A percentile compares a stretch with the other conserved stretches of the same genome.
phyloP scores from a whole-genome alignment of 2,797 vertebrate species.

The Spinus pinus region DNA sequence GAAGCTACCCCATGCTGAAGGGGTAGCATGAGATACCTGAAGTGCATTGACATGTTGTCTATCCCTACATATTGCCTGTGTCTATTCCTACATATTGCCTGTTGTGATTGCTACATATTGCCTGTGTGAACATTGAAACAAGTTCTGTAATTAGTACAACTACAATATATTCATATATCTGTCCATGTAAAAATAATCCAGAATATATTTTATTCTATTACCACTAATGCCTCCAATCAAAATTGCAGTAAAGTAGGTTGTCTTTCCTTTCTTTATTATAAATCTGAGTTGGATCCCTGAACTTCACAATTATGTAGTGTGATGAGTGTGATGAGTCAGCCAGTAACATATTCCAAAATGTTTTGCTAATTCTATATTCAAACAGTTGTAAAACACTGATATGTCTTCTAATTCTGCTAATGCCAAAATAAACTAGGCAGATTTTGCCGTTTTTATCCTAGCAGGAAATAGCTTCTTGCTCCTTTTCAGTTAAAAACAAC shows the following conservation, averaged over 20 bases:
- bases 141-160: background rate
- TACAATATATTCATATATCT: background rate
- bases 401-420: background rate
- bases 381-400: slow-evolving; percentile 13
- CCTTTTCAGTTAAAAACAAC: background rate
- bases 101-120: background rate
- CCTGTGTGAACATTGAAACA: background rate
- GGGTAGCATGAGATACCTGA: background rate
- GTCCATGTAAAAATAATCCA: background rate
- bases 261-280: background rate
- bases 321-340: background rate
- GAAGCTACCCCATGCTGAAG: background rate
- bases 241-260: background rate
- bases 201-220: background rate
- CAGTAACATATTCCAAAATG: background rate
- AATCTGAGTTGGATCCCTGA: background rate
- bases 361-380: background rate
- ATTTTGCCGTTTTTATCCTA: background rate
- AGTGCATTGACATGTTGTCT: background rate
- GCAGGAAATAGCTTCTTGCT: background rate
- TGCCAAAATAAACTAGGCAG: background rate
- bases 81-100: background rate
- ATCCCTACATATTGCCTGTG: background rate
- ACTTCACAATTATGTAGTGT: background rate
- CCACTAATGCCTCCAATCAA: background rate